A percentile compares a stretch with the other conserved stretches of the same genome.
Evolutionary conservation across 2,797 vertebrate genomes (phyloP).

Genomic region (Squalus acanthias): DNA sequence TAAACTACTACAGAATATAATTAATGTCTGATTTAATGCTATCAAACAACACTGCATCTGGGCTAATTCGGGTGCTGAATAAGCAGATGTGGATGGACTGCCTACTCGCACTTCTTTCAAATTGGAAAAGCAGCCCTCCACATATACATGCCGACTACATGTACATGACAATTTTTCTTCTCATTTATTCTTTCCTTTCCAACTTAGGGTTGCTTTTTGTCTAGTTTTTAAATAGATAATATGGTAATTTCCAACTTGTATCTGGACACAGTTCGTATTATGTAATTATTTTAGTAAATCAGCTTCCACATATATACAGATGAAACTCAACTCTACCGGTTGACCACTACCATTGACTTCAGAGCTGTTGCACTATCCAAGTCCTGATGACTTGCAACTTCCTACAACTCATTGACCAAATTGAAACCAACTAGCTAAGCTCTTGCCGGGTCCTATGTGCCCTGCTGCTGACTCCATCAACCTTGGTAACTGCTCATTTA

Average conservation of each 20-base stretch:
- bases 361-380: not conserved
- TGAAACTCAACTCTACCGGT: not conserved
- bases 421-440: not conserved
- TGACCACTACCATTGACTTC: not conserved
- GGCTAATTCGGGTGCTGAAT: not conserved
- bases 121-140: not conserved
- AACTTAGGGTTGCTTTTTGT: not conserved
- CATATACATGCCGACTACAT: not conserved
- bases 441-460: not conserved
- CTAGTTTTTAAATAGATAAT: not conserved
- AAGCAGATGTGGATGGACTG: not conserved
- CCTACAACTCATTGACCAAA: not conserved
- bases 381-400: not conserved
- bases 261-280: not conserved
- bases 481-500: not conserved
- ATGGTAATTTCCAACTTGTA: not conserved
- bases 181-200: not conserved
- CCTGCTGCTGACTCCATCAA: not conserved
- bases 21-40: conserved; percentile 19
- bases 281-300: not conserved
- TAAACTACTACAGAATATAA: conserved; percentile 27
- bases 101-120: not conserved
- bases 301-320: not conserved
- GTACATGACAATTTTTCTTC: not conserved
- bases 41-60: not conserved